Percentiles rank a stretch among this genome's conserved stretches.
phyloP scores from a whole-genome alignment of 2,797 vertebrate species.

The Morus bassanus region DNA sequence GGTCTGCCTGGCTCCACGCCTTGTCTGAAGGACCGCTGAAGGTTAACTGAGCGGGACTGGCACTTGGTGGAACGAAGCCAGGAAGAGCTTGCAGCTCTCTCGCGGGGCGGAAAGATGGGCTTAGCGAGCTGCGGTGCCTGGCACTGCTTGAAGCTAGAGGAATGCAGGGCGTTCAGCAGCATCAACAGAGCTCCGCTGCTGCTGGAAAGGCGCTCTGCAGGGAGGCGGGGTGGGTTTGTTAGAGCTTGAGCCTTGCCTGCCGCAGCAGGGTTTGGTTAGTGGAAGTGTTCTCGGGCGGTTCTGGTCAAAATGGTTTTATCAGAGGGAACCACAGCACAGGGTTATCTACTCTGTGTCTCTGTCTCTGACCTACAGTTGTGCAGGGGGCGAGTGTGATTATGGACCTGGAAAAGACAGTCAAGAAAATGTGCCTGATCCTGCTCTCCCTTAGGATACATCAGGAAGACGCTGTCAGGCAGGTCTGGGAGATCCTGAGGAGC shows the following conservation, averaged over 20 bases:
- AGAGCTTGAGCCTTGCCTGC: background rate
- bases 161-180: constrained; percentile 30
- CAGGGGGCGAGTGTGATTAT: background rate
- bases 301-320: background rate
- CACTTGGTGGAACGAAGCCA: constrained; percentile 39
- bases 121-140: constrained; percentile 63
- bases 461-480: background rate
- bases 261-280: background rate
- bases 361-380: background rate
- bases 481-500: background rate
- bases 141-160: constrained; percentile 56
- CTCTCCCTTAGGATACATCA: background rate
- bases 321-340: background rate
- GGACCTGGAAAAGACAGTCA: background rate
- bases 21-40: background rate
- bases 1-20: background rate
- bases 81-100: constrained; percentile 25
- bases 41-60: background rate
- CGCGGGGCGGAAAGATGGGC: background rate
- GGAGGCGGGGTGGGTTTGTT: background rate
- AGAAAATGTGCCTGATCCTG: background rate
- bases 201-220: background rate
- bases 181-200: background rate
- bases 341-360: background rate
- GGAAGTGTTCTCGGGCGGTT: background rate